A percentile compares a stretch with the other conserved stretches of the same genome.
phyloP scores from a whole-genome alignment of 2,888 invertebrate genomes.

The Philonicus albiceps region DNA sequence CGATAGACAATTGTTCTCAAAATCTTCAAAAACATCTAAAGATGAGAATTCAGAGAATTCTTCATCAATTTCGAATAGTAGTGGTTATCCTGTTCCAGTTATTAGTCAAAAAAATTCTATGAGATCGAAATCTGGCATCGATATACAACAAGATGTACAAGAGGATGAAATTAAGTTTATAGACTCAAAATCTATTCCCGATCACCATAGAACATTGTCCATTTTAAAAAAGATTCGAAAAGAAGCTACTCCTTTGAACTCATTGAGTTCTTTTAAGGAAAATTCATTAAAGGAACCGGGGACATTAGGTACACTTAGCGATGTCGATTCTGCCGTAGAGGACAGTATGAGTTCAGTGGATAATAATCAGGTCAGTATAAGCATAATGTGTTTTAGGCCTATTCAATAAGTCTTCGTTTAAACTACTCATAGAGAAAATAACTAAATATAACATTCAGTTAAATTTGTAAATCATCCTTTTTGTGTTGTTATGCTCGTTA shows the following conservation, averaged over 20 bases:
- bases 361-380: slow-evolving; percentile 48
- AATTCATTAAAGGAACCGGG: slow-evolving; percentile 17
- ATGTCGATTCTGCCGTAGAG: slow-evolving; percentile 48
- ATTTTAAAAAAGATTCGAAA: slow-evolving; percentile 26
- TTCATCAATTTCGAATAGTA: slow-evolving; percentile 48
- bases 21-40: slow-evolving; percentile 45
- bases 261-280: not conserved
- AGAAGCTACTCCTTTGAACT: slow-evolving; percentile 18
- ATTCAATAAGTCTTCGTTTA: not conserved
- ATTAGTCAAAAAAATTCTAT: not conserved
- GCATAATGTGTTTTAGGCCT: not conserved
- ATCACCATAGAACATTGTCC: slow-evolving; percentile 53
- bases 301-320: not conserved
- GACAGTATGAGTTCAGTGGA: slow-evolving; percentile 49
- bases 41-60: slow-evolving; percentile 50
- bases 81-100: slow-evolving; percentile 12
- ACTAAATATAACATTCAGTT: no score
- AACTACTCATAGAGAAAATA: not conserved
- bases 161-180: slow-evolving; percentile 59
- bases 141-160: slow-evolving; percentile 52
- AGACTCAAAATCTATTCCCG: slow-evolving; percentile 59
- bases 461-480: no score
- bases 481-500: not conserved
- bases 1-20: slow-evolving; percentile 48
- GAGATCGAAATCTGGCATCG: not conserved